These are phyloP conservation scores for Ommatoiulus sabulosus DNA, from an alignment of 2,888 invertebrate genomes.

Conservation along the genomic window DNA sequence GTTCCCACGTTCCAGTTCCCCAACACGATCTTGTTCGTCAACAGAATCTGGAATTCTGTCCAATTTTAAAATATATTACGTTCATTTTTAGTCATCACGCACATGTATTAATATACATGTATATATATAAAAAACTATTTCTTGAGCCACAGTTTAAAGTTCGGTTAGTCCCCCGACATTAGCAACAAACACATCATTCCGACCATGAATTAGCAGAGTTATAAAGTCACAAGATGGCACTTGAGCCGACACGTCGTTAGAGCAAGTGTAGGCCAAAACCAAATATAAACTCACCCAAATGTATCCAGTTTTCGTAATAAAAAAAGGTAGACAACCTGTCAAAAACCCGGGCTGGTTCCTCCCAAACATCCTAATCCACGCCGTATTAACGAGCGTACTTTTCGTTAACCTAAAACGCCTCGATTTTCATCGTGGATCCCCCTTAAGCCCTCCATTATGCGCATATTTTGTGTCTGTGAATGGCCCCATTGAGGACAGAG, in stretches of 20 bases:
- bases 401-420: slow-evolving; percentile 13
- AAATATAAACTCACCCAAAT: not conserved
- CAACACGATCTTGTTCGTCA: too few species aligned
- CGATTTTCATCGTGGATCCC: not conserved
- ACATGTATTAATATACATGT: too few species aligned
- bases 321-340: slow-evolving; percentile 43
- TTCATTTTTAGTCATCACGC: too few species aligned
- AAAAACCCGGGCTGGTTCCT: slow-evolving; percentile 21
- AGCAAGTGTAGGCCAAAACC: not conserved
- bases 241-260: not conserved
- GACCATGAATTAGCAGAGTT: not conserved
- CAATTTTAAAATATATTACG: too few species aligned
- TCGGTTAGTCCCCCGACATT: too few species aligned
- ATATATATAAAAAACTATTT: too few species aligned
- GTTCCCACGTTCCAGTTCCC: too few species aligned
- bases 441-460: slow-evolving; percentile 38
- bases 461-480: slow-evolving; percentile 37
- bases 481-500: slow-evolving; percentile 35
- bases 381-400: not conserved
- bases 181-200: too few species aligned
- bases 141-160: too few species aligned
- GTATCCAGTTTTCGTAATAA: not conserved
- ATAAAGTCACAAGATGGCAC: not conserved
- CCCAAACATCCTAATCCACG: not conserved
- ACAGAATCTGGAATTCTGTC: too few species aligned